These are phyloP conservation scores for Scatophagus argus DNA, from an alignment of 2,113 vertebrate species.

Conservation along the genomic window DNA sequence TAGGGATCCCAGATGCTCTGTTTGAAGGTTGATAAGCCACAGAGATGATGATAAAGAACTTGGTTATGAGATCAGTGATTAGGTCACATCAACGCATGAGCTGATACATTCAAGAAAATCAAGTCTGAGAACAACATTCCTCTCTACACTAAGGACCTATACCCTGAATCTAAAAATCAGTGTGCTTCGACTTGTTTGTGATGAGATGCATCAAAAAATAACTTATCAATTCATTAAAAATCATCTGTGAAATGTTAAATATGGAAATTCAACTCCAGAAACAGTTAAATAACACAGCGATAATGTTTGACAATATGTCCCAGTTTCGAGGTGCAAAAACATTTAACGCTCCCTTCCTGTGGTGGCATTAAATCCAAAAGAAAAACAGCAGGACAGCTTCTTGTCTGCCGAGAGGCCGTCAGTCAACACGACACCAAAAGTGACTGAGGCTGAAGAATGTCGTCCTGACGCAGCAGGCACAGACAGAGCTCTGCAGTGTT, in stretches of 20 bases:
- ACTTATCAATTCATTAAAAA: slow-evolving; percentile 14
- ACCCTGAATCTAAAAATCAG: slow-evolving; percentile 10
- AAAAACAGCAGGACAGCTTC: not conserved
- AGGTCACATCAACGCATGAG: not conserved
- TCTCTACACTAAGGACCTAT: not conserved
- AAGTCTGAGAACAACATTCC: not conserved
- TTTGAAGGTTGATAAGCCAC: not conserved
- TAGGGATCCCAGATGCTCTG: too few species aligned
- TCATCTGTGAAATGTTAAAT: not conserved
- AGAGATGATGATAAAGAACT: not conserved
- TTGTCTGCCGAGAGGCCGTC: too few species aligned
- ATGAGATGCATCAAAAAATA: not conserved
- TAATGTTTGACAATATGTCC: not conserved
- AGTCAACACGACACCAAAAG: not conserved
- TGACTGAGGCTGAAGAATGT: slow-evolving; percentile 16
- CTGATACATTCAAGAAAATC: not conserved
- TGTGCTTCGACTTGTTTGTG: not conserved
- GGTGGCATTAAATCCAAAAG: not conserved
- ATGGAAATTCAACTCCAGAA: not conserved
- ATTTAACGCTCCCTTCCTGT: not conserved
- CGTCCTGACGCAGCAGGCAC: slow-evolving; percentile 19
- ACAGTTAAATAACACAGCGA: slow-evolving; percentile 17
- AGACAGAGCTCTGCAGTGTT: slow-evolving; percentile 10
- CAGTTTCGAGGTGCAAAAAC: slow-evolving; percentile 27
- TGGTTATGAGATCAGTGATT: not conserved